Evolutionary conservation across 2,113 vertebrate species (phyloP), one percentile per base, ranked within the genome.

Genomic region (Baryphthengus martii): DNA sequence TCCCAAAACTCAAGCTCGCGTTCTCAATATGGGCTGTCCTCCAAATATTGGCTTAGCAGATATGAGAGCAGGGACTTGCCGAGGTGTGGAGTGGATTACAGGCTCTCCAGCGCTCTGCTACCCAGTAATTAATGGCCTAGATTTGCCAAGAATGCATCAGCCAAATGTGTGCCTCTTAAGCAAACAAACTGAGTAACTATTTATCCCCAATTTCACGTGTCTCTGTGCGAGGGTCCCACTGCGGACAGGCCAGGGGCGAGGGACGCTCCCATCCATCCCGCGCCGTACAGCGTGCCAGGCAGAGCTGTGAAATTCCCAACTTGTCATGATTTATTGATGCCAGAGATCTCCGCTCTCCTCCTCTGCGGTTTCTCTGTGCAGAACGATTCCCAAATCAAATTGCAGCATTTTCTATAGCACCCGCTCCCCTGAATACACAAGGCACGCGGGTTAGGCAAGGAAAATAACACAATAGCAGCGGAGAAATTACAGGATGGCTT

Each of bases 361-460:
- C 87, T 88, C 85, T 14, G 53, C 10, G 0, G 53, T 21, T 85
- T 40, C 87, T 62, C 77, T 0, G 23, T 65, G 91, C 35, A 5
- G 59, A 90, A 93, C 29, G 68, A 84, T 84, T 95, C 94, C 89
- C 93, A 97, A 82, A 97, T 94, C 94, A 76, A 95, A 96, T 94
- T 85, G 91, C 17, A 0, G 82, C 76, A 15, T 83, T 93, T 94
- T 61, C 87, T 68, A 12, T 15, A n/a, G 84, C 77, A 28, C 73
- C 73, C 16, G 6, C 73, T 85, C 50, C 76, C 59, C 35, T 39
- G 56, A 87, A 78, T 49, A 9, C 66, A 75, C 62, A 19, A 82
- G 44, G 56, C n/a, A 3, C 2, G 0, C 1, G 2, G 33, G 59
- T 52, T 56, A 13, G 77, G 72, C 6, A 3, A 62, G 72, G 71